Percentiles rank a stretch among this genome's conserved stretches.
These are phyloP conservation scores for Margaritifera margaritifera DNA, from an alignment of 2,888 invertebrate genomes.

Conservation along the genomic window DNA sequence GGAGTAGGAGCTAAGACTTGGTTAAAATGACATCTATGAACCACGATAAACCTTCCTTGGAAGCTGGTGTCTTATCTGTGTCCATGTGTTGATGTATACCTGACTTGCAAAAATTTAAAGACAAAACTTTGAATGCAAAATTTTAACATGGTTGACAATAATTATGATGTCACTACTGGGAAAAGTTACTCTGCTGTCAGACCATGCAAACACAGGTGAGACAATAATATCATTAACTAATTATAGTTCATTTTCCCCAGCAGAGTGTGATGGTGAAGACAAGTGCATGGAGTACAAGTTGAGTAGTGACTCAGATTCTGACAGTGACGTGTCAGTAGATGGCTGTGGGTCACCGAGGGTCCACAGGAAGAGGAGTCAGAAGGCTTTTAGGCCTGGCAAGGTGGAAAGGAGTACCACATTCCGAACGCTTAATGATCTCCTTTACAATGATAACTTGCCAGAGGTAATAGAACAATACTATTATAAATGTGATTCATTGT, in stretches of 20 bases:
- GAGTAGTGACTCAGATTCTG: constrained; percentile 75
- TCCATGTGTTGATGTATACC: no score
- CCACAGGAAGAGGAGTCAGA: constrained; percentile 80
- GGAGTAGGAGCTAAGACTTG: no score
- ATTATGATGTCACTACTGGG: no score
- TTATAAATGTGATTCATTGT: no score
- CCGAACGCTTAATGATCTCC: constrained; percentile 66
- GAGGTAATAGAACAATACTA: constrained; percentile 54
- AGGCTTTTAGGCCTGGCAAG: constrained; percentile 60
- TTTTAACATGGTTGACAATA: neutral
- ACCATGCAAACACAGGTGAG: no score
- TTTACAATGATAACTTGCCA: constrained; percentile 70
- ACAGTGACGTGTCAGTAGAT: constrained; percentile 81
- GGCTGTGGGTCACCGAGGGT: constrained; percentile 88
- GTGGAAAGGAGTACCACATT: constrained; percentile 66
- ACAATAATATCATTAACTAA: no score
- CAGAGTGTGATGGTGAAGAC: constrained; percentile 18
- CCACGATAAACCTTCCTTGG: no score
- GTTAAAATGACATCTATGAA: no score
- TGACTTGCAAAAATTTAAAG: no score
- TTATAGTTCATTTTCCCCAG: neutral
- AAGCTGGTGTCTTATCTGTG: no score
- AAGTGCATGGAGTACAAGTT: constrained; percentile 15
- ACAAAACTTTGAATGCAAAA: neutral
- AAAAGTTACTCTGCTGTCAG: no score